Conservation (phyloP, 1,140 invertebrate species). For the Asbolus verrucosus region DNA sequence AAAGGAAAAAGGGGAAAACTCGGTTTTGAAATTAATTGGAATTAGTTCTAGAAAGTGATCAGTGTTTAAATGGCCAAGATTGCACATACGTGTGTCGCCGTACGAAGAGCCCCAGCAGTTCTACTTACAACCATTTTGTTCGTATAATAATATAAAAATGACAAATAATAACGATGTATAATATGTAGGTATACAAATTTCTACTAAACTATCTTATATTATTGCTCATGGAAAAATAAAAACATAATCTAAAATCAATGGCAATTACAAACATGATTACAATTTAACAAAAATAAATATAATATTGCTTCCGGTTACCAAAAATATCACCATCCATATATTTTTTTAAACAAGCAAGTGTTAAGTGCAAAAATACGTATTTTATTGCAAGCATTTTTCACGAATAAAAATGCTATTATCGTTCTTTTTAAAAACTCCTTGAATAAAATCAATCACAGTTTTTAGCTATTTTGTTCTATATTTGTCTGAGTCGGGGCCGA, state of each 20-base stretch:
- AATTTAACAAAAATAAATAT: conserved; percentile 52
- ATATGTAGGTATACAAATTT: conserved; percentile 46
- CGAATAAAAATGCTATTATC: conserved; percentile 40
- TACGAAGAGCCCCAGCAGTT: not conserved
- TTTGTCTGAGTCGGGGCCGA: conserved; percentile 14
- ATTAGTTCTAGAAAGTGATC: not conserved
- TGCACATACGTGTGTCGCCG: not conserved
- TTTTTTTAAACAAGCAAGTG: conserved; percentile 53
- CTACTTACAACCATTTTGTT: conserved; percentile 38
- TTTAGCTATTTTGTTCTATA: conserved; percentile 43
- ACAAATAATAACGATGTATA: conserved; percentile 47
- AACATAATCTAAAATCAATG: conserved; percentile 42
- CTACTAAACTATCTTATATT: conserved; percentile 55
- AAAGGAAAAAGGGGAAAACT: no score
- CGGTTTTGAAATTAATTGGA: not conserved
- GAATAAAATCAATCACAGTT: conserved; percentile 51
- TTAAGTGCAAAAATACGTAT: conserved; percentile 58
- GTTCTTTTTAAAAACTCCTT: conserved; percentile 41
- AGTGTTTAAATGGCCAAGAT: not conserved
- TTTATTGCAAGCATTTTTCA: conserved; percentile 57
- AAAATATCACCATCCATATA: conserved; percentile 60
- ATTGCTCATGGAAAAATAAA: conserved; percentile 57
- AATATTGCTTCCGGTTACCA: conserved; percentile 62
- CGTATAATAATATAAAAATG: conserved; percentile 35
- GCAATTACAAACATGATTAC: conserved; percentile 43